These are phyloP conservation scores for Syritta pipiens DNA, from an alignment of 2,888 invertebrate species.

Conservation along the genomic window DNA sequence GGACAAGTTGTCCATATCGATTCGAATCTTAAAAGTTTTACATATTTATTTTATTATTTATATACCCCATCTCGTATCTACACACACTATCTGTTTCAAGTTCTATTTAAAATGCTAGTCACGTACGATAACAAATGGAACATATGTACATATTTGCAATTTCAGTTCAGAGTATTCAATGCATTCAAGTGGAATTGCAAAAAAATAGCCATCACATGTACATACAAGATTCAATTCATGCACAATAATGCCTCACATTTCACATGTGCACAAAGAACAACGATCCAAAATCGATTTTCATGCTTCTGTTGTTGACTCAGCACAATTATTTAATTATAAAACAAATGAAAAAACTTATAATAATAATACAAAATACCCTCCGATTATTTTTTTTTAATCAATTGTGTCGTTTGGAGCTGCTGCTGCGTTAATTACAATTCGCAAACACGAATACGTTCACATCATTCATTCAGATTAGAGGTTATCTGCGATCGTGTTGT, in stretches of 20 bases:
- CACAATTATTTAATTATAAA: slow-evolving; percentile 5
- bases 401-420: neutral
- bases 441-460: slow-evolving; percentile 6
- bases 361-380: neutral
- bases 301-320: slow-evolving; percentile 33
- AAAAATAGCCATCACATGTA: neutral
- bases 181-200: neutral
- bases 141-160: neutral
- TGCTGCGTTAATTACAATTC: slow-evolving; percentile 19
- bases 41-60: too few species aligned
- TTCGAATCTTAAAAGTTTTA: too few species aligned
- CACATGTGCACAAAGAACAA: too few species aligned
- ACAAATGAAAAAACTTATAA: neutral
- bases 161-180: neutral
- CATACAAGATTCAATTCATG: too few species aligned
- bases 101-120: slow-evolving; percentile 30
- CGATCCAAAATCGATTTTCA: slow-evolving; percentile 10
- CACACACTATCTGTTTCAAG: slow-evolving; percentile 5
- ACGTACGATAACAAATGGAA: slow-evolving; percentile 11
- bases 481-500: slow-evolving; percentile 23
- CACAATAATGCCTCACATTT: too few species aligned
- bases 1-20: too few species aligned
- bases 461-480: slow-evolving; percentile 30
- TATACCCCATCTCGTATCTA: too few species aligned
- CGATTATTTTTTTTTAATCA: slow-evolving; percentile 13